Percentiles rank a stretch among this genome's conserved stretches.
Evolutionary conservation across 2,888 invertebrate species (phyloP).

Genomic region (Drosophila anomalata): DNA sequence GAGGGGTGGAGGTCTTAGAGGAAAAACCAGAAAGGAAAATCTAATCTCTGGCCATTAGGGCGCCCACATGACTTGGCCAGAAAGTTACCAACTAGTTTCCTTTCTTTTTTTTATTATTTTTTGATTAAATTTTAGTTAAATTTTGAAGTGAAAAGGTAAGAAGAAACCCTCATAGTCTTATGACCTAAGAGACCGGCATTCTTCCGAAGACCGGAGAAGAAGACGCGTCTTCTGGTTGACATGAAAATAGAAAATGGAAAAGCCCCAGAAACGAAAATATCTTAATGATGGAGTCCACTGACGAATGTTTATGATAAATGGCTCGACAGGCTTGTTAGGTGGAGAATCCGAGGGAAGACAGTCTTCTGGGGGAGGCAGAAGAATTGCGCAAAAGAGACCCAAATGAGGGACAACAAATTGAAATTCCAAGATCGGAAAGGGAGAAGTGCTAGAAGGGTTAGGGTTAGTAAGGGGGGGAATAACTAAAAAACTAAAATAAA

Average conservation of each 20-base stretch:
- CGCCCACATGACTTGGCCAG: conserved; percentile 59
- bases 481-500: not conserved
- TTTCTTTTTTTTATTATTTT: not conserved
- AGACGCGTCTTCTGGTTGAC: conserved; percentile 38
- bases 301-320: conserved; percentile 70
- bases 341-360: conserved; percentile 6
- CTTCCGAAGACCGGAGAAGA: not conserved
- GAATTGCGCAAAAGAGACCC: conserved; percentile 28
- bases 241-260: conserved; percentile 34
- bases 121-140: not conserved
- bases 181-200: conserved; percentile 34
- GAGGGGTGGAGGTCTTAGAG: not conserved
- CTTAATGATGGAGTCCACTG: conserved; percentile 63
- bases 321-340: conserved; percentile 52
- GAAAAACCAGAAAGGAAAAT: conserved; percentile 26
- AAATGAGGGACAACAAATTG: conserved; percentile 49
- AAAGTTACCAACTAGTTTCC: too few species aligned
- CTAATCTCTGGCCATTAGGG: conserved; percentile 63
- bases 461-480: too few species aligned
- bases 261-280: conserved; percentile 47
- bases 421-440: conserved; percentile 69
- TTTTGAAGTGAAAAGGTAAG: not conserved
- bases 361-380: not conserved
- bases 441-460: too few species aligned
- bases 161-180: conserved; percentile 13